Base-by-base conservation (phyloP, 2,888 invertebrate species). In the Peribatodes rhomboidaria region DNA sequence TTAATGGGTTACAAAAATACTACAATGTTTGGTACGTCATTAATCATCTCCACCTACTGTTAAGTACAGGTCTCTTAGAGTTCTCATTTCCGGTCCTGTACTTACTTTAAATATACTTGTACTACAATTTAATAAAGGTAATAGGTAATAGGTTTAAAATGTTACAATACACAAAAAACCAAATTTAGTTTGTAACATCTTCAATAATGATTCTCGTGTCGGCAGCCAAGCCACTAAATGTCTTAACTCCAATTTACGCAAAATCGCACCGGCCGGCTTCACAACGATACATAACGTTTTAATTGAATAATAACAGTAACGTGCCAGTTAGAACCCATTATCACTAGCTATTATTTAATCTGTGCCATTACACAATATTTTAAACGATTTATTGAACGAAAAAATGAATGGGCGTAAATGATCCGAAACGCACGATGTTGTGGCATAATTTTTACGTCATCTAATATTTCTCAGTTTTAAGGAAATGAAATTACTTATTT, bases 361-460 rank as follows among this genome's bases (percentile, higher is more conserved):
- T 57, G 55, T 31, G 53, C 44, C 16, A 59, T 71, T 63, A 67
- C 65, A 56, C 60, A 70, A 67, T 54, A 53, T 33, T 50, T 49
- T 57, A 53, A 68, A 65, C 46, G 64, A 67, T 56, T 65, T 57
- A 67, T 67, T 61, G 44, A 37, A 62, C 42, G 42, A 33, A 42
- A 57, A 37, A 60, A 52, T 50, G 65, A 63, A 74, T 64, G 71
- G 68, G 27, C 65, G 53, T 67, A 67, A 73, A 64, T 72, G 71
- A 76, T 70, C 75, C 76, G 73, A 65, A 68, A 71, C 67, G 61
- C 70, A 67, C 67, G 69, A 69, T 54, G 67, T 41, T 1, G 55
- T 67, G 66, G 27, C 58, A 68, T 63, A 75, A 72, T 56, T 53
- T 59, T 52, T 65, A 56, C 42, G 54, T 46, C 57, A 49, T 41